Evolutionary conservation across 2,888 invertebrate species (phyloP).

Genomic region (Pandemis cinnamomeana): DNA sequence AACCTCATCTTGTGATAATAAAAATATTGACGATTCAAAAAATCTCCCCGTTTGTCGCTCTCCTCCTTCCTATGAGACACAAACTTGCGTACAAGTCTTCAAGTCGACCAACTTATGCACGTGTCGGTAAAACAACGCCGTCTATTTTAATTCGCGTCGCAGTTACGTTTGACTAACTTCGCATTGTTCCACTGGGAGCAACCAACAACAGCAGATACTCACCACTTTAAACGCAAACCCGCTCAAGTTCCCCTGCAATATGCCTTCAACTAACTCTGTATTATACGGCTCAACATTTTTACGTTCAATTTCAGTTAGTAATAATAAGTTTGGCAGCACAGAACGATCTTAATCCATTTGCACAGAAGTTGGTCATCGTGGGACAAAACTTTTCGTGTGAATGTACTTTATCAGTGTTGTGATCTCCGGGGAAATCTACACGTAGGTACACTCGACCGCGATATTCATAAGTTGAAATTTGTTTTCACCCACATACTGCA

Average conservation of each 20-base stretch:
- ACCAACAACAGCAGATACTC: slow-evolving; percentile 11
- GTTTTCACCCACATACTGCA: slow-evolving; percentile 20
- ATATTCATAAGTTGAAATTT: slow-evolving; percentile 39
- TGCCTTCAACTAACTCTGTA: background rate
- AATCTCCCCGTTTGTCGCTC: background rate
- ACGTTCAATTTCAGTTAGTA: slow-evolving; percentile 33
- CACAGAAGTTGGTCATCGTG: slow-evolving; percentile 39
- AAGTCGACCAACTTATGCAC: slow-evolving; percentile 60
- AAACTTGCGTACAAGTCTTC: slow-evolving; percentile 49
- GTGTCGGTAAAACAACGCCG: slow-evolving; percentile 56
- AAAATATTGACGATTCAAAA: background rate
- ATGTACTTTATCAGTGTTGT: slow-evolving; percentile 41
- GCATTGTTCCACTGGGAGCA: slow-evolving; percentile 33
- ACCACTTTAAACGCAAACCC: slow-evolving; percentile 27
- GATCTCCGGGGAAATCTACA: slow-evolving; percentile 41
- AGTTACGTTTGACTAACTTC: slow-evolving; percentile 34
- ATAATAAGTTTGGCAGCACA: slow-evolving; percentile 35
- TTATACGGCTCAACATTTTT: slow-evolving; percentile 15
- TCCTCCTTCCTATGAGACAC: slow-evolving; percentile 5
- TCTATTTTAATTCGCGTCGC: slow-evolving; percentile 57
- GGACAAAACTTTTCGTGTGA: slow-evolving; percentile 42
- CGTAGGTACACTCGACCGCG: slow-evolving; percentile 39
- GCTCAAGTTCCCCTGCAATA: background rate
- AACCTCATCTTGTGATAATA: background rate
- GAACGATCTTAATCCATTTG: slow-evolving; percentile 42